These are phyloP conservation scores for Camelus bactrianus DNA, from an alignment of 2,113 vertebrate species.

Conservation along the genomic window DNA sequence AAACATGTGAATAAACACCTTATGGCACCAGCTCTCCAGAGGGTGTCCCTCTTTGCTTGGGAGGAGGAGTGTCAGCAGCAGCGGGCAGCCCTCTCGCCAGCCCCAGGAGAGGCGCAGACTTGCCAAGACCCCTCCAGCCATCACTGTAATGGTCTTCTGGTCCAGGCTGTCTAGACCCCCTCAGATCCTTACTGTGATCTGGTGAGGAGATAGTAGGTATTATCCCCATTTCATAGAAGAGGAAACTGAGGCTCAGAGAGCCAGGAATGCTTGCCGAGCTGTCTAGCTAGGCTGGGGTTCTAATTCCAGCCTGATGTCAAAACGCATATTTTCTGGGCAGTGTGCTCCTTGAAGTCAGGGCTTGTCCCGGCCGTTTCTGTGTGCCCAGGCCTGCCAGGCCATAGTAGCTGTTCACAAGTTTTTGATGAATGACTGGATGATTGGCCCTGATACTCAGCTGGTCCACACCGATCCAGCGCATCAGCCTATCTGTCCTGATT, in stretches of 20 bases:
- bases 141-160: neutral
- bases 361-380: neutral
- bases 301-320: neutral
- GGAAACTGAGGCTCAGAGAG: neutral
- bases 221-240: neutral
- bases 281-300: neutral
- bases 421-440: neutral
- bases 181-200: accelerated
- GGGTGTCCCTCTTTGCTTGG: neutral
- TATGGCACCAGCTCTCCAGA: conserved; percentile 13
- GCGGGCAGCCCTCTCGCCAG: neutral
- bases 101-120: neutral
- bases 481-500: neutral
- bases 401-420: neutral
- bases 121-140: neutral
- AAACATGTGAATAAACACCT: conserved; percentile 80
- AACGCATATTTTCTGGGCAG: neutral
- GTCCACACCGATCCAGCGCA: accelerated
- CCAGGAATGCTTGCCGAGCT: no score
- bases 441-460: neutral
- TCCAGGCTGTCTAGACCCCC: neutral
- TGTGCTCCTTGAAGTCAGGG: neutral
- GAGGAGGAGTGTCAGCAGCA: accelerated
- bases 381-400: neutral
- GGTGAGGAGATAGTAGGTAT: neutral